Percentiles rank a stretch among this genome's conserved stretches.
Evolutionary conservation across 2,888 invertebrate species (phyloP).

Genomic region (Alcis repandata): DNA sequence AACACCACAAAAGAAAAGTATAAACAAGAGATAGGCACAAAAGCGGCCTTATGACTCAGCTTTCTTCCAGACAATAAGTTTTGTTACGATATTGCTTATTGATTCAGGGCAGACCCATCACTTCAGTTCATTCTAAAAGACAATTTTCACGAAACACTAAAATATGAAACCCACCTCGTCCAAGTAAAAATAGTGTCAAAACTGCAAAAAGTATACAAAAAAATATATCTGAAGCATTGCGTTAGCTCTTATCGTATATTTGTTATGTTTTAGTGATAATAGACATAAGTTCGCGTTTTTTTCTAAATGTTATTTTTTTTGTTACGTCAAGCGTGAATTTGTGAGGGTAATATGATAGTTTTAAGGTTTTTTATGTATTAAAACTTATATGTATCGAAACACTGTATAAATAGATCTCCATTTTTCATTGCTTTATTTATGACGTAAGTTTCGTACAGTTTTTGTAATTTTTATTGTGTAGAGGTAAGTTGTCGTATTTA

Average conservation of each 20-base stretch:
- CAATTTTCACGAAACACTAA: constrained; percentile 11
- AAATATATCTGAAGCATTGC: constrained; percentile 39
- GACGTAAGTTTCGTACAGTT: not conserved
- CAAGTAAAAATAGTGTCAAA: constrained; percentile 23
- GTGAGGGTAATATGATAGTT: constrained; percentile 26
- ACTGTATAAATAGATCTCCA: constrained; percentile 8
- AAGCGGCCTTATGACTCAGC: no score
- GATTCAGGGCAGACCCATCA: constrained; percentile 1
- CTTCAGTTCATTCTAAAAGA: constrained; percentile 27
- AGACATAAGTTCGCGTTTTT: constrained; percentile 45
- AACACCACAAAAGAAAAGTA: no score
- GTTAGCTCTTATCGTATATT: constrained; percentile 46
- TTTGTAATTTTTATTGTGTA: not conserved
- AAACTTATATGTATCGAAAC: constrained; percentile 13
- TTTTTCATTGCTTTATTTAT: constrained; percentile 7
- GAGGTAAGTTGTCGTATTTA: constrained; percentile 3
- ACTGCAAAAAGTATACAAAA: constrained; percentile 35
- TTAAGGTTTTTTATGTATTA: constrained; percentile 35
- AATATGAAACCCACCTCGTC: constrained; percentile 29
- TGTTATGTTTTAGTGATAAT: constrained; percentile 54
- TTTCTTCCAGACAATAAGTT: no score
- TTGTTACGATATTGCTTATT: not conserved
- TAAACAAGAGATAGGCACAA: no score
- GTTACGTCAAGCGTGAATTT: constrained; percentile 28
- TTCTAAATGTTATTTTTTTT: constrained; percentile 47